Evolutionary conservation across 2,113 vertebrate species (phyloP).

Genomic region (Percopsis transmontana): DNA sequence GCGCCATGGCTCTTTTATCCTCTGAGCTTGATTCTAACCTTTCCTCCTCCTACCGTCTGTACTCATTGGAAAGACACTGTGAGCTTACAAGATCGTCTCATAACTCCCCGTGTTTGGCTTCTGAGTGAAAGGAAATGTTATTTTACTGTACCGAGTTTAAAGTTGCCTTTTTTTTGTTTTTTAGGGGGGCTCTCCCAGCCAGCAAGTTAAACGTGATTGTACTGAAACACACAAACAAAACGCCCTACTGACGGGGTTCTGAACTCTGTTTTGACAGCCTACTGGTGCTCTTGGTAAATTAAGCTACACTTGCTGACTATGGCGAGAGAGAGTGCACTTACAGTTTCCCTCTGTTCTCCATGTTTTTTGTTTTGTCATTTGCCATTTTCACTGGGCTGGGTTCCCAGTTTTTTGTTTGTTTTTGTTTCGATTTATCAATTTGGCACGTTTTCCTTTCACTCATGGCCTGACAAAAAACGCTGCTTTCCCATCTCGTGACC

Average conservation of each 20-base stretch:
- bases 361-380: conserved; percentile 19
- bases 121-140: conserved; percentile 44
- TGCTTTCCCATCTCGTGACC: conserved; percentile 40
- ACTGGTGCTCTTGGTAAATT: conserved; percentile 53
- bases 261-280: conserved; percentile 32
- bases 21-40: conserved; percentile 30
- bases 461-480: conserved; percentile 31
- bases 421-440: conserved; percentile 51
- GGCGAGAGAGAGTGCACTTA: conserved; percentile 47
- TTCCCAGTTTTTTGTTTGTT: conserved; percentile 52
- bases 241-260: conserved; percentile 10
- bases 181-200: conserved; percentile 27
- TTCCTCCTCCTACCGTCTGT: conserved; percentile 28
- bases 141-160: conserved; percentile 6
- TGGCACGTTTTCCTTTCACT: conserved; percentile 31
- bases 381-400: conserved; percentile 74
- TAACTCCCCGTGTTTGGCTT: conserved; percentile 38
- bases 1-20: conserved; percentile 53
- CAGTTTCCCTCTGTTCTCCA: conserved; percentile 21
- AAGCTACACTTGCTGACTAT: conserved; percentile 19
- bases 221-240: conserved; percentile 18
- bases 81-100: conserved; percentile 57
- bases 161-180: conserved; percentile 29
- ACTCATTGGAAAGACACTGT: conserved; percentile 65
- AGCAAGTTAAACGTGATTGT: conserved; percentile 40